Percentiles rank a stretch among this genome's conserved stretches.
These are phyloP conservation scores for Troides helena DNA, from an alignment of 2,888 invertebrate genomes.

Conservation along the genomic window DNA sequence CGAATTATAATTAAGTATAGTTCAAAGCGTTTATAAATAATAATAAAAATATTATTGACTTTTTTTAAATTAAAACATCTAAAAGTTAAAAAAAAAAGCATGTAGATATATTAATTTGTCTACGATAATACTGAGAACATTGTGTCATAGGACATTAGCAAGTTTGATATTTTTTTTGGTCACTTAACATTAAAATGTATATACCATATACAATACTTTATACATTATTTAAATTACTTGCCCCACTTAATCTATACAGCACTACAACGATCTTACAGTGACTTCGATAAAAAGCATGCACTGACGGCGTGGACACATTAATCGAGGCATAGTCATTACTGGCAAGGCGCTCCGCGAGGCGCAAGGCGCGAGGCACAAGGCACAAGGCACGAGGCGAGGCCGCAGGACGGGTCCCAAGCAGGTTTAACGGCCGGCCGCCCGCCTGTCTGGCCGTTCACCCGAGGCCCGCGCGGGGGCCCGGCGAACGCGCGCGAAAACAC, in stretches of 20 bases:
- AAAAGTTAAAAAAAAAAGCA: background rate
- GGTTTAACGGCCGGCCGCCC: conserved; percentile 78
- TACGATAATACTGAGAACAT: too few species aligned
- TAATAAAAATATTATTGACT: too few species aligned
- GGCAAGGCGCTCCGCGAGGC: conserved; percentile 26
- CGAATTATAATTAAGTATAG: background rate
- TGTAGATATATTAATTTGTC: background rate
- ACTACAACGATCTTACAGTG: conserved; percentile 11
- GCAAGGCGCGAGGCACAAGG: conserved; percentile 31
- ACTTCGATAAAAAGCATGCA: conserved; percentile 24
- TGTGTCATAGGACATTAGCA: too few species aligned
- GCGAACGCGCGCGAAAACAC: conserved; percentile 74
- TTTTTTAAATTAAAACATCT: too few species aligned
- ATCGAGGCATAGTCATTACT: conserved; percentile 22
- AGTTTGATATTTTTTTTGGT: too few species aligned
- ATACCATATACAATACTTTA: background rate
- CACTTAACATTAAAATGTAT: too few species aligned
- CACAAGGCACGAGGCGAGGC: conserved; percentile 45
- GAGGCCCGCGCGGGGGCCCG: conserved; percentile 71
- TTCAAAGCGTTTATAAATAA: background rate
- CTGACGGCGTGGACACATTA: conserved; percentile 23
- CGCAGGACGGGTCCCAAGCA: conserved; percentile 65
- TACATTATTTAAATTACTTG: background rate
- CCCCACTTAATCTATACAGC: background rate
- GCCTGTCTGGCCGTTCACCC: conserved; percentile 80